These are phyloP conservation scores for Trichomalopsis sarcophagae DNA, from an alignment of 1,140 invertebrate genomes.

Conservation along the genomic window DNA sequence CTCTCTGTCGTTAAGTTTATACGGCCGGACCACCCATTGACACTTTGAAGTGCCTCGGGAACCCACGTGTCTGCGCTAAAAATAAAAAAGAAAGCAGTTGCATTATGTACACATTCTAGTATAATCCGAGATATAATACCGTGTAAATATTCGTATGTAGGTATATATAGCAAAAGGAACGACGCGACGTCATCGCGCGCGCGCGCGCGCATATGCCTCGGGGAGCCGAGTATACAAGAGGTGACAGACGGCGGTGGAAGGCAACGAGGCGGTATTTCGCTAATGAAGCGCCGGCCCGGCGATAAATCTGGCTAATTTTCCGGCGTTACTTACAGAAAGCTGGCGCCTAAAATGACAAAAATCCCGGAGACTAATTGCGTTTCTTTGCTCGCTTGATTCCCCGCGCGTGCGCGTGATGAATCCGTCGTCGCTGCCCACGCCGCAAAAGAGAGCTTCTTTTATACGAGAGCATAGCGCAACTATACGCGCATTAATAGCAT, in stretches of 20 bases:
- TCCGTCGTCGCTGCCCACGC: slow-evolving; percentile 65
- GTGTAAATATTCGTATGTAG: no score
- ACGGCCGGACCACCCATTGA: slow-evolving; percentile 49
- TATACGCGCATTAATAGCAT: slow-evolving; percentile 23
- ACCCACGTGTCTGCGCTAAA: neutral
- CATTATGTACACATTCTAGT: no score
- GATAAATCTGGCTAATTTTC: slow-evolving; percentile 68
- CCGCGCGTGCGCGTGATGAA: slow-evolving; percentile 61
- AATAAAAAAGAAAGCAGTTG: no score
- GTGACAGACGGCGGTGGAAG: neutral
- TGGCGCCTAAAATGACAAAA: slow-evolving; percentile 66
- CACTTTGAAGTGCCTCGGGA: slow-evolving; percentile 39
- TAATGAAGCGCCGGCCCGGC: slow-evolving; percentile 39
- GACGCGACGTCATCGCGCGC: neutral
- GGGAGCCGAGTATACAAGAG: neutral
- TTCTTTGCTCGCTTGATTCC: neutral
- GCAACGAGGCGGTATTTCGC: neutral
- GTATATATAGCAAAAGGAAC: no score
- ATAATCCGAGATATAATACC: no score
- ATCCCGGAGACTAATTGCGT: slow-evolving; percentile 54
- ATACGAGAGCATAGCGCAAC: no score
- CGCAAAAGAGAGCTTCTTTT: slow-evolving; percentile 29
- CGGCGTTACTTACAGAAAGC: slow-evolving; percentile 55
- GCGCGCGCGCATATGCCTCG: neutral
- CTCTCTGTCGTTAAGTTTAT: slow-evolving; percentile 35